Evolutionary conservation across 30 jellyfish, hydroid and myxozoan genomes (phyloP).

Genomic region (Pelagia noctiluca): DNA sequence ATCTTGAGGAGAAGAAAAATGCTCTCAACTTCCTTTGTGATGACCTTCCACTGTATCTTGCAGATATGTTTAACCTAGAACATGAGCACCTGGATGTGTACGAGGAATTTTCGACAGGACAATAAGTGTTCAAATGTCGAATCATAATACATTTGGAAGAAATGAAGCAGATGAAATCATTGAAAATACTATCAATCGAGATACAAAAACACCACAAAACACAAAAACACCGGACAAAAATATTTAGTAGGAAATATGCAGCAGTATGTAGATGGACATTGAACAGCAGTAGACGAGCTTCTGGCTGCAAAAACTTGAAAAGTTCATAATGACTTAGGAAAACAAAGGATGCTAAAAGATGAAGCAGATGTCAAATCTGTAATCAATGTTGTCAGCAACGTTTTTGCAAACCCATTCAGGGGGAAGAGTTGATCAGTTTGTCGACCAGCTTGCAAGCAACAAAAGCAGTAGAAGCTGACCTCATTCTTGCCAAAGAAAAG

Average conservation of each 20-base stretch:
- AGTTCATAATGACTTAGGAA: constrained; percentile 20
- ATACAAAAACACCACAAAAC: constrained; percentile 66
- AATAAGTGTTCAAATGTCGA: constrained; percentile 54
- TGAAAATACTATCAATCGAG: constrained; percentile 53
- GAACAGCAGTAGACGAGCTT: constrained; percentile 21
- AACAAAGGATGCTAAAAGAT: constrained; percentile 25
- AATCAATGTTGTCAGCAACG: too few species aligned
- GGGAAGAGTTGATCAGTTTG: constrained; percentile 28
- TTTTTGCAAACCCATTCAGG: constrained; percentile 34
- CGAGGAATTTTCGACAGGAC: constrained; percentile 30
- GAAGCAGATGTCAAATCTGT: constrained; percentile 22
- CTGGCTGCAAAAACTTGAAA: background rate
- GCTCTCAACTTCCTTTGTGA: constrained; percentile 22
- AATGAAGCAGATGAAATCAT: constrained; percentile 57
- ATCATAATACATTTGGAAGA: constrained; percentile 66
- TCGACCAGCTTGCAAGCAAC: constrained; percentile 44
- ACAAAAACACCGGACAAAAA: too few species aligned
- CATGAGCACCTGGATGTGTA: constrained; percentile 28
- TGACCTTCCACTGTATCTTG: constrained; percentile 27
- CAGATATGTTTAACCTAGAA: constrained; percentile 33
- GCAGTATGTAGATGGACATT: constrained; percentile 41
- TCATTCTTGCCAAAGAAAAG: constrained; percentile 25
- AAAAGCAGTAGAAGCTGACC: constrained; percentile 34
- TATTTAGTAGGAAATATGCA: constrained; percentile 19
- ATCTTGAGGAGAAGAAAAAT: background rate